Evolutionary conservation across 1,140 invertebrate genomes (phyloP).

Genomic region (Diachasma alloeum): DNA sequence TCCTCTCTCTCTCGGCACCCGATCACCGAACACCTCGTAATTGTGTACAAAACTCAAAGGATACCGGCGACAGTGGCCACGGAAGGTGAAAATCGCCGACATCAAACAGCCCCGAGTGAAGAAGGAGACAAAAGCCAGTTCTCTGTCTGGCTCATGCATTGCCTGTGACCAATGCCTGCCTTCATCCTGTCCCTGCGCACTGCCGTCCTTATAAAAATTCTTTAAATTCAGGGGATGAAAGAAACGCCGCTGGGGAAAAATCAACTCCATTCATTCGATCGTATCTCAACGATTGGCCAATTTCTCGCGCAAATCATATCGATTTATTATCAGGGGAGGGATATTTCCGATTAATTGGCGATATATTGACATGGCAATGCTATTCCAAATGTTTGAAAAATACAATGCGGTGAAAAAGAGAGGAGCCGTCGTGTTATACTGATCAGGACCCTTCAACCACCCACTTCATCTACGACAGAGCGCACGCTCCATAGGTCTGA

Average conservation of each 20-base stretch:
- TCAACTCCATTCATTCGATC: too few relatives aligned
- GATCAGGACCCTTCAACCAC: not conserved
- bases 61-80: too few relatives aligned
- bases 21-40: too few relatives aligned
- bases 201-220: not conserved
- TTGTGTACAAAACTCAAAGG: too few relatives aligned
- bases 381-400: too few relatives aligned
- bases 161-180: not conserved
- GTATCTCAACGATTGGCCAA: too few relatives aligned
- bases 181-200: constrained; percentile 19
- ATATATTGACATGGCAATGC: not conserved
- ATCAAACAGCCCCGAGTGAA: not conserved
- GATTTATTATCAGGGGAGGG: too few relatives aligned
- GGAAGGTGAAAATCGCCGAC: not conserved
- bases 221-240: not conserved
- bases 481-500: not conserved
- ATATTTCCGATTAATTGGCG: too few relatives aligned
- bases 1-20: too few relatives aligned
- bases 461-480: not conserved
- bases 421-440: not conserved
- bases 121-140: not conserved
- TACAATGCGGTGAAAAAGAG: not conserved
- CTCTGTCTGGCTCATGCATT: not conserved
- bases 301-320: too few relatives aligned
- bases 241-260: not conserved